phyloP scores from a whole-genome alignment of 2,797 vertebrate genomes.

The Nannoperca obscura region DNA sequence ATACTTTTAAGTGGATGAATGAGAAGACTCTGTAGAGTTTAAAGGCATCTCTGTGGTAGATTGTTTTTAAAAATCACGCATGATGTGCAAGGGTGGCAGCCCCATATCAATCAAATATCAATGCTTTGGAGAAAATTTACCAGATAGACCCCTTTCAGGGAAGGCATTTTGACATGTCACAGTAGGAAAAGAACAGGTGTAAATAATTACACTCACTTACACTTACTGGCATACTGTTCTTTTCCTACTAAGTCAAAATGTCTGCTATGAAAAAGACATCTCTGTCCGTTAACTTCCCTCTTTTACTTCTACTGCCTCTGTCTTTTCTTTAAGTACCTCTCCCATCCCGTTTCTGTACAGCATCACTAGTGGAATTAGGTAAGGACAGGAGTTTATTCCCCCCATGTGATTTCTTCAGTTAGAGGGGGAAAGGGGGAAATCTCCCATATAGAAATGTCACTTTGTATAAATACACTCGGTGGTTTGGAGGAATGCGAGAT shows the following conservation, averaged over 20 bases:
- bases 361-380: constrained; percentile 39
- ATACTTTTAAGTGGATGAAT: neutral
- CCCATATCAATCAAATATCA: neutral
- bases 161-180: neutral
- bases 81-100: neutral
- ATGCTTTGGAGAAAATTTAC: neutral
- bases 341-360: neutral
- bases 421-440: constrained; percentile 43
- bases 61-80: neutral
- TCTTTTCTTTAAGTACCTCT: neutral
- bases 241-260: neutral
- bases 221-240: neutral
- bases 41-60: neutral
- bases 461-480: constrained; percentile 79
- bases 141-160: neutral
- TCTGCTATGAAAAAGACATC: neutral
- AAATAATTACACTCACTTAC: neutral
- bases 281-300: neutral
- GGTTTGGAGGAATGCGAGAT: constrained; percentile 74
- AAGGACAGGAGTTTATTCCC: constrained; percentile 28
- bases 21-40: neutral
- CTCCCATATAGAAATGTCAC: constrained; percentile 76
- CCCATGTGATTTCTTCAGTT: constrained; percentile 50
- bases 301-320: neutral
- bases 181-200: neutral